Percentiles rank a stretch among this genome's conserved stretches.
Evolutionary conservation across 2,113 vertebrate genomes (phyloP).

Genomic region (Laterallus jamaicensis): DNA sequence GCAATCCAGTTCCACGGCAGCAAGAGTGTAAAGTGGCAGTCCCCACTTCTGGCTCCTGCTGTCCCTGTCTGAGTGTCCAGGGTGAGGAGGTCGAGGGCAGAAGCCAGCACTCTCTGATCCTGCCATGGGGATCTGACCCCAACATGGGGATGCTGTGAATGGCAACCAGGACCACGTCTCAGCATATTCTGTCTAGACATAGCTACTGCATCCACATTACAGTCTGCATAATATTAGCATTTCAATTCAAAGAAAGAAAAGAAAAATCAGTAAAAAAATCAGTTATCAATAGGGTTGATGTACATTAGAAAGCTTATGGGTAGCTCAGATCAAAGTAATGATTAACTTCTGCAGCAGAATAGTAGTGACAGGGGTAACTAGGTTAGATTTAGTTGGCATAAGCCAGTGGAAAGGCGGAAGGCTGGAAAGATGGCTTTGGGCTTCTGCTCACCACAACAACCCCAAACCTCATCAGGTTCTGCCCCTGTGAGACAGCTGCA

Average conservation of each 20-base stretch:
- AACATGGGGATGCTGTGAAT: neutral
- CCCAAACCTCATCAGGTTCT: neutral
- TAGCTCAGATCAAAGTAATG: neutral
- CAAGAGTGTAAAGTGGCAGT: fast-evolving
- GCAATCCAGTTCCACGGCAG: neutral
- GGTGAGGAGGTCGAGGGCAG: fast-evolving
- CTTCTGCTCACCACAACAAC: neutral
- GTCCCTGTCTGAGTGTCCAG: neutral
- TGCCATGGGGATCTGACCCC: neutral
- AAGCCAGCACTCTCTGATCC: neutral
- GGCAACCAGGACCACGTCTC: neutral
- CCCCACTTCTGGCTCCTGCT: neutral
- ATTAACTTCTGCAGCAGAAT: neutral
- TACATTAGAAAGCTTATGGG: neutral
- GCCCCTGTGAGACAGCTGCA: neutral
- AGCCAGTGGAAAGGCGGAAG: neutral
- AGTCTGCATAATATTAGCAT: neutral
- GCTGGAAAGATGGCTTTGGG: neutral
- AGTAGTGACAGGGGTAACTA: neutral
- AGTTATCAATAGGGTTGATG: neutral
- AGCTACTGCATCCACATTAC: neutral
- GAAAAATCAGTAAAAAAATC: neutral
- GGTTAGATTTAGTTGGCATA: neutral
- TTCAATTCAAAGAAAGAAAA: neutral
- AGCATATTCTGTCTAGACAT: neutral